phyloP scores from a whole-genome alignment of 2,113 vertebrate genomes.

The Catharus minimus region DNA sequence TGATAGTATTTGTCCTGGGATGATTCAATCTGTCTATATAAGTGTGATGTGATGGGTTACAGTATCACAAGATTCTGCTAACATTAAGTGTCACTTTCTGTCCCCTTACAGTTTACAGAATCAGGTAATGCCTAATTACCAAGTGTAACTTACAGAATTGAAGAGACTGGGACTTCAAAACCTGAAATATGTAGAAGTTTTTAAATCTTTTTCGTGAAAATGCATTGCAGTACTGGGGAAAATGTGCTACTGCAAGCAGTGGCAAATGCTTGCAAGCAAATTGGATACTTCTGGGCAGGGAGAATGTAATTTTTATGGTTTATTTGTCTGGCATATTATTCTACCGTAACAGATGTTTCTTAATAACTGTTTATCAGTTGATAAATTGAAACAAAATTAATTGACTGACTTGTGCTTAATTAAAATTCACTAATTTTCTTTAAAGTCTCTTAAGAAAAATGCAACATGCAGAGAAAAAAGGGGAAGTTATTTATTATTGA shows the following conservation, averaged over 20 bases:
- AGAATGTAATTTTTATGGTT: background rate
- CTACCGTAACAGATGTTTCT: background rate
- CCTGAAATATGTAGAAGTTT: background rate
- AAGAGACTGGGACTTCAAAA: background rate
- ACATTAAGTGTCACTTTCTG: background rate
- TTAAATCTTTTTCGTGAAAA: background rate
- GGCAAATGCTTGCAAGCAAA: background rate
- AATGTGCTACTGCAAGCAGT: background rate
- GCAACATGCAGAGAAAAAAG: background rate
- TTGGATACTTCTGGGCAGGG: background rate
- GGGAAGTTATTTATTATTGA: background rate
- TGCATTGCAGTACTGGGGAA: background rate
- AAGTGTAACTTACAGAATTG: background rate
- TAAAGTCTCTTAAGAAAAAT: background rate
- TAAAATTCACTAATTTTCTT: background rate
- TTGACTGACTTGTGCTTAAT: background rate
- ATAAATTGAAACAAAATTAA: background rate
- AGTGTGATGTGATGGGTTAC: background rate
- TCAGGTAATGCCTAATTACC: background rate
- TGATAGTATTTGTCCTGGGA: background rate
- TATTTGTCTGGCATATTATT: background rate
- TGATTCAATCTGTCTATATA: background rate
- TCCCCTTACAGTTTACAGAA: background rate
- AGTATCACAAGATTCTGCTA: background rate
- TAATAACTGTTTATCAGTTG: background rate